Percentiles rank a stretch among this genome's conserved stretches.
phyloP scores from a whole-genome alignment of 2,797 vertebrate species.

The Streptopelia turtur region DNA sequence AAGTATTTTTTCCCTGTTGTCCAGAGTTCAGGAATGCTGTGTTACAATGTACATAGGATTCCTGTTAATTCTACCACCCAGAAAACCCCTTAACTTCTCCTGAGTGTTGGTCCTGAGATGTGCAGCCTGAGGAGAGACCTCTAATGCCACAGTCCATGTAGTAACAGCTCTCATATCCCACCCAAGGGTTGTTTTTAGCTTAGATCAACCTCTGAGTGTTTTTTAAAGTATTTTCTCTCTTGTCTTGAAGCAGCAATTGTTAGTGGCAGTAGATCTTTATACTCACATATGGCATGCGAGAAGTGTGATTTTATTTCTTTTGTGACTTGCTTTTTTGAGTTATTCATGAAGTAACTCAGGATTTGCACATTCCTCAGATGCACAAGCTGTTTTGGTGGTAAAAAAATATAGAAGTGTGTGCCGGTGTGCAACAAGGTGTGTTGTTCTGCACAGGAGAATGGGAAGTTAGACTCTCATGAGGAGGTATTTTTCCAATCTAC shows the following conservation, averaged over 20 bases:
- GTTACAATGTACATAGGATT: neutral
- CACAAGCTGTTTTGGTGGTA: neutral
- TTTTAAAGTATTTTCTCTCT: neutral
- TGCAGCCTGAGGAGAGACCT: neutral
- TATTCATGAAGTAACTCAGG: neutral
- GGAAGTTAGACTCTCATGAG: neutral
- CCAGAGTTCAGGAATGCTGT: neutral
- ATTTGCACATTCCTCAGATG: neutral
- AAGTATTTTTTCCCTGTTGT: neutral
- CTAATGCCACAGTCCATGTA: neutral
- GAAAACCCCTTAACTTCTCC: neutral
- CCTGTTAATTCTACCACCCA: neutral
- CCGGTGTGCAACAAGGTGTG: neutral
- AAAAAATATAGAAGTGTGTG: neutral
- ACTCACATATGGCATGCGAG: neutral
- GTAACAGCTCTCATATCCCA: neutral
- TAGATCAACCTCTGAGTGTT: neutral
- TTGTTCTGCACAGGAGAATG: neutral
- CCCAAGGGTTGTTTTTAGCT: neutral
- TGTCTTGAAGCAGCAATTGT: neutral
- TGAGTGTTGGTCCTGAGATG: rapidly evolving
- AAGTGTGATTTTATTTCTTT: neutral
- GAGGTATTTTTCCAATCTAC: neutral
- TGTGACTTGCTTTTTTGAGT: neutral
- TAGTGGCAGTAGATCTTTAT: neutral